Base-by-base conservation (phyloP, 2,113 vertebrate species). In the Circaetus gallicus region DNA sequence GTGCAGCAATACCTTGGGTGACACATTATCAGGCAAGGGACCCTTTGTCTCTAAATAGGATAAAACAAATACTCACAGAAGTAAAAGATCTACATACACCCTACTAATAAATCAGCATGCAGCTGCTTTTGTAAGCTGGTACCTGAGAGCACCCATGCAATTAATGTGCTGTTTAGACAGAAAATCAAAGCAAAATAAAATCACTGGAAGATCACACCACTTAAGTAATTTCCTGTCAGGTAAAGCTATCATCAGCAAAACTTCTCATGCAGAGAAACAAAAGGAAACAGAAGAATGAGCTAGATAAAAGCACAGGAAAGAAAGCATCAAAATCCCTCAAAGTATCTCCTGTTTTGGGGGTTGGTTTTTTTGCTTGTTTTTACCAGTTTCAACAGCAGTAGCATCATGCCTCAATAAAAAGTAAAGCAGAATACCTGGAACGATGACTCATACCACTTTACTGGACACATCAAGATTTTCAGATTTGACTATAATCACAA, bases 311-410 rank as follows among this genome's bases (percentile, higher is more conserved):
- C 95, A 97, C 78, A 97, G 97, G 91, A 97, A 98, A 95, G 96
- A 97, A 96, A 97, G 97, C 81, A 95, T 87, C 59, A 90, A 97
- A 97, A 96, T 97, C 97, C 94, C 97, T 97, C 94, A 98, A 99
- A 99, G 99, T 99, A 99, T 99, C 99, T 99, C 99, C 99, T 99
- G 99, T 99, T 99, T 98, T 62, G 28, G 45, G 71, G 50, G 25
- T 53, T 53, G 52, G 16, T 10, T 86, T 93, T 82, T 55, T 93
- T n/a, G 5, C 42, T 94, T 89, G 29, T 43, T 86, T 95, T 98
- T 95, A 92, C 66, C 76, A 93, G 82, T 92, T 94, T 93, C 89
- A 96, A 95, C 93, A 96, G 67, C 25, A 45, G 81, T 77, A 80
- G 40, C 66, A 89, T 81, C 82, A 50, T 14, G 47, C 8, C 82